Conservation (phyloP, 2,888 invertebrate genomes). For the Palloptera scutellata region DNA sequence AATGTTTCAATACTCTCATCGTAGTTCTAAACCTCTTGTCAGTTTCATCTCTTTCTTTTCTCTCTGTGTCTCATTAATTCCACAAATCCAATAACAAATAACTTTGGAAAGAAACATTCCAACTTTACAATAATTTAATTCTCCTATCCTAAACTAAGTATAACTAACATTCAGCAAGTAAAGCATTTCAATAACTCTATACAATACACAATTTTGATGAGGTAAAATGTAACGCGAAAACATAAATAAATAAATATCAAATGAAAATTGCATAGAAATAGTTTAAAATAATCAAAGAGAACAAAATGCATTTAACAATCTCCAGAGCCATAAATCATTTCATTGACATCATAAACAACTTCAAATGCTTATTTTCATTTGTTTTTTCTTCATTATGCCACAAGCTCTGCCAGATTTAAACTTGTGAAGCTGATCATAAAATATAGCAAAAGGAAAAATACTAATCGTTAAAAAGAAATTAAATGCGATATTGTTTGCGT, state of each 20-base stretch:
- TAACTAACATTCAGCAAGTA: too few species aligned
- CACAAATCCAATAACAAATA: not conserved
- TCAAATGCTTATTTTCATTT: not conserved
- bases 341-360: conserved; percentile 1
- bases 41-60: too few species aligned
- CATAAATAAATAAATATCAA: too few species aligned
- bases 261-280: not conserved
- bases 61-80: too few species aligned
- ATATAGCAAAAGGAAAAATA: not conserved
- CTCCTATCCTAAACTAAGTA: too few species aligned
- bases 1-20: too few species aligned
- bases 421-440: too few species aligned
- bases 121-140: not conserved
- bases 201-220: too few species aligned
- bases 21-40: too few species aligned
- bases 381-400: not conserved
- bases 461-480: conserved; percentile 11
- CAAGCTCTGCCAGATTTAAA: not conserved
- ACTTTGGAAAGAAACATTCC: conserved; percentile 11
- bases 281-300: too few species aligned
- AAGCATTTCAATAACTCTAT: too few species aligned
- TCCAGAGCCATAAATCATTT: not conserved
- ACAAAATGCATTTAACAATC: conserved; percentile 2
- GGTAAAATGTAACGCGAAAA: too few species aligned
- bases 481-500: not conserved